phyloP scores from a whole-genome alignment of 30 jellyfish, hydroid and myxozoan genomes.

The Aurelia aurita complex sp. Pacific region DNA sequence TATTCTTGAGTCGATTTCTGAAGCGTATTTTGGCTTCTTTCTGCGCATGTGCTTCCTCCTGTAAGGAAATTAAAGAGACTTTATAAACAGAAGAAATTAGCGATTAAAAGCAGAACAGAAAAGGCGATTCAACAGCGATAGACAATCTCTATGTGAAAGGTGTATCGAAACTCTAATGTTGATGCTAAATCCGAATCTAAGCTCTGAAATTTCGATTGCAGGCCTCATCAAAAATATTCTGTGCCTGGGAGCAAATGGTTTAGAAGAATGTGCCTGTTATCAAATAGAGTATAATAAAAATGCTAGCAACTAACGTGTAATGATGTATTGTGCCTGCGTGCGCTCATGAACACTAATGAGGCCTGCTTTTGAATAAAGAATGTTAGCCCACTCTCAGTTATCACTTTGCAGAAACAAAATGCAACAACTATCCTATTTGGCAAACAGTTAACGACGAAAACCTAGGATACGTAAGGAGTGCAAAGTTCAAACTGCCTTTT shows the following conservation, averaged over 20 bases:
- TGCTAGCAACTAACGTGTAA: background rate
- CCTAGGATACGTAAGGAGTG: no score
- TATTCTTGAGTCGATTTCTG: slow-evolving; percentile 38
- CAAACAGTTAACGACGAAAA: no score
- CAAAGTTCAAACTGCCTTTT: no score
- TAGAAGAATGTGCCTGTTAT: background rate
- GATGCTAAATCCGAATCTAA: no score
- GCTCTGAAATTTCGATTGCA: no score
- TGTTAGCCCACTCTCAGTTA: background rate
- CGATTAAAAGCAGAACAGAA: no score
- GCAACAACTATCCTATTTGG: no score
- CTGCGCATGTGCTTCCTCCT: slow-evolving; percentile 38
- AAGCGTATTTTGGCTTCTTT: slow-evolving; percentile 39
- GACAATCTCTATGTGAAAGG: no score
- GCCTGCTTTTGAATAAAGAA: background rate
- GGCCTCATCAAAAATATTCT: no score
- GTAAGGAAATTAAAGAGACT: background rate
- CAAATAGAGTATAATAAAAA: background rate
- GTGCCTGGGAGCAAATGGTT: background rate
- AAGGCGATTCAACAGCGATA: no score
- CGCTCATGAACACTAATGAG: background rate
- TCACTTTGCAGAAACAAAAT: no score
- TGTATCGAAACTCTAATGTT: no score
- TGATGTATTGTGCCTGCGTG: background rate
- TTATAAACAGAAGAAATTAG: background rate